A percentile compares a stretch with the other conserved stretches of the same genome.
These are phyloP conservation scores for Halichondria panicea DNA, from an alignment of 37 sponge, comb jelly and placozoan genomes.

Conservation along the genomic window DNA sequence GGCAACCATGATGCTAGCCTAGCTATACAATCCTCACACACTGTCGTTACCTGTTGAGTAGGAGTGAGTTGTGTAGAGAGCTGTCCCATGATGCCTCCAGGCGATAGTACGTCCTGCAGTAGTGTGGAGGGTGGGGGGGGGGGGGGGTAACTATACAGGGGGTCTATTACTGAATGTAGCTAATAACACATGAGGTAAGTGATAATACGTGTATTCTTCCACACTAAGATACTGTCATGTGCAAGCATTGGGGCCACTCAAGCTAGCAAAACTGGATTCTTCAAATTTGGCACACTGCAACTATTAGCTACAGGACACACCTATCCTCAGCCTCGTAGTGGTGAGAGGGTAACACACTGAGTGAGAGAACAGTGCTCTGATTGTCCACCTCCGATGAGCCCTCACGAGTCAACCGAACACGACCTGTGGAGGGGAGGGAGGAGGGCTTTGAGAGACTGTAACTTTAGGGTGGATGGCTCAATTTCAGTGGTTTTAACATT, in stretches of 20 bases:
- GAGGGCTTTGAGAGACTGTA: not conserved
- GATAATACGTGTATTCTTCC: no score
- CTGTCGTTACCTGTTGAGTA: constrained; percentile 72
- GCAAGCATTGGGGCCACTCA: not conserved
- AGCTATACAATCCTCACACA: no score
- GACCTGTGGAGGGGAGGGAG: constrained; percentile 30
- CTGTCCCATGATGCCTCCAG: constrained; percentile 97
- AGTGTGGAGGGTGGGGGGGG: not conserved
- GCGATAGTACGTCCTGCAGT: constrained; percentile 39
- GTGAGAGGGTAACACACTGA: constrained; percentile 43
- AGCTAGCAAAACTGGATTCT: not conserved
- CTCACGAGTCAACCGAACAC: constrained; percentile 51
- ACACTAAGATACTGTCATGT: not conserved
- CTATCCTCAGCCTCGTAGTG: constrained; percentile 37
- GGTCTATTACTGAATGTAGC: not conserved
- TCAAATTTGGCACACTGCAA: not conserved
- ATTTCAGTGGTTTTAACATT: not conserved
- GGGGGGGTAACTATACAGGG: not conserved
- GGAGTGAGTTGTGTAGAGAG: constrained; percentile 87
- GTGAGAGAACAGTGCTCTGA: constrained; percentile 61
- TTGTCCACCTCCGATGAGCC: constrained; percentile 35
- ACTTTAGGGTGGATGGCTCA: not conserved
- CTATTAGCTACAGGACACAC: constrained; percentile 9
- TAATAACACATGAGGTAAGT: no score
- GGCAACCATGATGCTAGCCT: no score